phyloP scores from a whole-genome alignment of 30 jellyfish, hydroid and myxozoan species.

The Cassiopea andromeda region DNA sequence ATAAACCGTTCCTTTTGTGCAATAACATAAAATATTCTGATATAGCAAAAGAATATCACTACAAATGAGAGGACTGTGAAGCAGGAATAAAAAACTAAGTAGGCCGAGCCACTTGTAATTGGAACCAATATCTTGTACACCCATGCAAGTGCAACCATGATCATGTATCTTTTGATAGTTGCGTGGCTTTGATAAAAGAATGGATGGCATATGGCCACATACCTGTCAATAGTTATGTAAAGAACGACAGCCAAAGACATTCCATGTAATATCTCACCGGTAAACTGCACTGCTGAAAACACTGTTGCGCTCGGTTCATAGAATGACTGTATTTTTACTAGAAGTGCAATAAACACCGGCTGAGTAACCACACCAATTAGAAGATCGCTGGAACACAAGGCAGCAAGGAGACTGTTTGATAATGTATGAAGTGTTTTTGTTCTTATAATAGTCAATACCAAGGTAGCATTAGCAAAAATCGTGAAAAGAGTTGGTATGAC shows the following conservation, averaged over 20 bases:
- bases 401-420: too few relatives aligned
- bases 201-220: constrained; percentile 48
- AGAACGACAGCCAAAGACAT: constrained; percentile 12
- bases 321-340: neutral
- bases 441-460: too few relatives aligned
- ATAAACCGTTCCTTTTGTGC: neutral
- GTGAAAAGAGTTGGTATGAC: too few relatives aligned
- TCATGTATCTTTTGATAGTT: constrained; percentile 8
- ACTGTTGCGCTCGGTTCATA: neutral
- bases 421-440: too few relatives aligned
- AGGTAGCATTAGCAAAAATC: too few relatives aligned
- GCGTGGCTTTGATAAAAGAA: constrained; percentile 5
- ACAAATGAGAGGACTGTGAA: neutral
- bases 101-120: neutral
- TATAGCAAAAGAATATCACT: constrained; percentile 23
- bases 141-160: neutral
- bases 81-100: neutral
- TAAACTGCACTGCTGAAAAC: neutral
- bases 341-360: too few relatives aligned
- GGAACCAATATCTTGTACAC: neutral
- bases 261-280: neutral
- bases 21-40: neutral
- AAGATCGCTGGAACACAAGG: too few relatives aligned
- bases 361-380: too few relatives aligned
- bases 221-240: constrained; percentile 31